Evolutionary conservation across 1,140 invertebrate species (phyloP), one percentile per base, ranked within the genome.

Genomic region (Heterodera schachtii): DNA sequence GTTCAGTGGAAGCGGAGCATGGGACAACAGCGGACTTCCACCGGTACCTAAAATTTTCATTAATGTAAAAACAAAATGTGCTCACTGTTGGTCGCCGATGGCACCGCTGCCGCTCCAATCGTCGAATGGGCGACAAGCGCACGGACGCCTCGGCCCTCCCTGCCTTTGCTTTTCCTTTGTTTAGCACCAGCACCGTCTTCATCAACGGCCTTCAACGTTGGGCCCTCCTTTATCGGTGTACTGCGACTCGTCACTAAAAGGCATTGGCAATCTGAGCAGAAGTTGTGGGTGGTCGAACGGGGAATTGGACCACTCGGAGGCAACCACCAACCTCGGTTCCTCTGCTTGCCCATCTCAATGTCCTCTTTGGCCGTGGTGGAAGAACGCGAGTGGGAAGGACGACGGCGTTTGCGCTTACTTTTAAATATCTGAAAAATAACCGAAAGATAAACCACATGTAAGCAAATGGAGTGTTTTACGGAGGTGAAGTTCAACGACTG

Each of bases 401-500:
- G 49, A 9, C 79, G 70, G 3, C 80, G 75, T 21, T 74, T 64
- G 9, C 80, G 47, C 2, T 81, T 81, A 13, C 80, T 83, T 83
- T 83, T 82, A 43, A 84, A 84, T 46, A 83, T 76, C 75, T 83
- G 41, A 67, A 82, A 70, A 21, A 81, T 52, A 5, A 73, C 4
- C 49, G 19, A 16, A 16, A 73, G 49, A 1, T 19, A 46, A 47
- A 73, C 44, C 9, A 77, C 6, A 46, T 77, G 31, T 11, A 49
- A 47, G 47, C 57, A 9, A 79, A 46, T n/a, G 8, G 19, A 6
- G 74, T 73, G 44, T 46, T 49, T 4, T 52, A 82, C 81, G 44
- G 81, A 82, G n/a, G 82, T 57, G 41, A 84, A 75, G 46, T 84
- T 84, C 13, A 74, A 41, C 3, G 82, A 84, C 57, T 84, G 81